Percentiles rank a stretch among this genome's conserved stretches.
Evolutionary conservation across 2,888 invertebrate genomes (phyloP).

Genomic region (Endotricha flammealis): DNA sequence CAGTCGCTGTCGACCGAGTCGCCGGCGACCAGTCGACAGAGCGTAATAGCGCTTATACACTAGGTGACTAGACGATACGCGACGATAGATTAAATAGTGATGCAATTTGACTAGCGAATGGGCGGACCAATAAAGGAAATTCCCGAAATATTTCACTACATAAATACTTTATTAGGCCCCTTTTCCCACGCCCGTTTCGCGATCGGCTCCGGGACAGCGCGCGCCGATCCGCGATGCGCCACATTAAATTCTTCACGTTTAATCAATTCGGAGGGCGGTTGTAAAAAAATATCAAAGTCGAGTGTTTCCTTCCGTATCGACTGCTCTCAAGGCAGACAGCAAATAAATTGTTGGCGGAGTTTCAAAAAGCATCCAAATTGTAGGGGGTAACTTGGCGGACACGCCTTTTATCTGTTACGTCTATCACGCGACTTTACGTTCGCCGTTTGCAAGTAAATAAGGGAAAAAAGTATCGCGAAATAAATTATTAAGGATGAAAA

Average conservation of each 20-base stretch:
- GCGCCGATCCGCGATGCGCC: slow-evolving; percentile 48
- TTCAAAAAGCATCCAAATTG: slow-evolving; percentile 68
- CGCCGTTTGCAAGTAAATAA: slow-evolving; percentile 53
- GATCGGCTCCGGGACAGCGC: slow-evolving; percentile 43
- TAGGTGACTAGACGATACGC: too few relatives aligned
- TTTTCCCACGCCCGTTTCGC: slow-evolving; percentile 52
- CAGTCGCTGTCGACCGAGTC: too few relatives aligned
- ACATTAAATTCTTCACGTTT: slow-evolving; percentile 69
- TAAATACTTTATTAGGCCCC: slow-evolving; percentile 52
- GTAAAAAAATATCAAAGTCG: slow-evolving; percentile 56
- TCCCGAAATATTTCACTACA: slow-evolving; percentile 51
- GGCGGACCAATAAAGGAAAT: slow-evolving; percentile 51
- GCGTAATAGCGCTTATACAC: slow-evolving; percentile 24
- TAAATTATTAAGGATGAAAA: slow-evolving; percentile 45
- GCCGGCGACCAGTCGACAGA: too few relatives aligned
- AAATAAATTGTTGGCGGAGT: slow-evolving; percentile 70
- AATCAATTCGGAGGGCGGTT: slow-evolving; percentile 56
- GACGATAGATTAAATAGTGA: slow-evolving; percentile 39
- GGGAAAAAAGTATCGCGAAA: slow-evolving; percentile 43
- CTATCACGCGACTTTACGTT: slow-evolving; percentile 53
- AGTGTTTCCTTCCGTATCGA: slow-evolving; percentile 59
- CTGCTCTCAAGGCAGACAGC: slow-evolving; percentile 53
- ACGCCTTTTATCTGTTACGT: slow-evolving; percentile 76
- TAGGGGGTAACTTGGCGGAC: slow-evolving; percentile 51
- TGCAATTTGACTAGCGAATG: slow-evolving; percentile 47